These are phyloP conservation scores for Neosilurus mollespiculum DNA, from an alignment of 2,797 vertebrate genomes.

Conservation along the genomic window DNA sequence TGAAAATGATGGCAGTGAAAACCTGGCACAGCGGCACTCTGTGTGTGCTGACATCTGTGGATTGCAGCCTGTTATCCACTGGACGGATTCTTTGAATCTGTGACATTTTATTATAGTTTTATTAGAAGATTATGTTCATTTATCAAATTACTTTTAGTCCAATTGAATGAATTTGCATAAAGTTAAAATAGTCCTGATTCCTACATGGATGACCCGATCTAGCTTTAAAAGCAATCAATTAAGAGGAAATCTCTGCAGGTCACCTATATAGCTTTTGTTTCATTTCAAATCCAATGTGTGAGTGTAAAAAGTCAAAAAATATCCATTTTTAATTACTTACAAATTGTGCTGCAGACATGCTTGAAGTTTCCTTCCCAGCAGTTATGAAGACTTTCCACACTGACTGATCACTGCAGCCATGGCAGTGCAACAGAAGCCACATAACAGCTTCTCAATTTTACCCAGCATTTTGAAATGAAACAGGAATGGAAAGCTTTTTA, in stretches of 20 bases:
- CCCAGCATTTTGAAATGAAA: slow-evolving; percentile 39
- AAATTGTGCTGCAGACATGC: slow-evolving; percentile 7
- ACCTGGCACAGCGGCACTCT: slow-evolving; percentile 9
- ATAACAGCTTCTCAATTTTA: slow-evolving; percentile 18
- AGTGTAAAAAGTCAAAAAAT: background rate
- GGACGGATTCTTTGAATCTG: background rate
- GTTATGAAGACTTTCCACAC: slow-evolving; percentile 22
- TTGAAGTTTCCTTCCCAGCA: slow-evolving; percentile 19
- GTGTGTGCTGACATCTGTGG: slow-evolving; percentile 18
- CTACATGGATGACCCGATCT: background rate
- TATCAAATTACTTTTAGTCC: background rate
- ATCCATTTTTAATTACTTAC: background rate
- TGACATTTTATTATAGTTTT: background rate
- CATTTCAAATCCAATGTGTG: background rate
- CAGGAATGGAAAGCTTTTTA: slow-evolving; percentile 50
- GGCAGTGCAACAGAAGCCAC: slow-evolving; percentile 27
- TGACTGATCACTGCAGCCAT: slow-evolving; percentile 16
- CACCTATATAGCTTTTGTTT: background rate
- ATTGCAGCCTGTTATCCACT: slow-evolving; percentile 15
- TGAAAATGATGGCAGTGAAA: slow-evolving; percentile 6
- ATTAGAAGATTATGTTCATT: slow-evolving; percentile 5
- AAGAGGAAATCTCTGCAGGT: too few relatives aligned
- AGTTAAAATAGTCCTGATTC: background rate
- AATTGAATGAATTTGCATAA: background rate
- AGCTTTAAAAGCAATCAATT: background rate